Evolutionary conservation across 2,797 vertebrate genomes (phyloP), one percentile per base, ranked within the genome.

Genomic region (Pelobates cultripes): DNA sequence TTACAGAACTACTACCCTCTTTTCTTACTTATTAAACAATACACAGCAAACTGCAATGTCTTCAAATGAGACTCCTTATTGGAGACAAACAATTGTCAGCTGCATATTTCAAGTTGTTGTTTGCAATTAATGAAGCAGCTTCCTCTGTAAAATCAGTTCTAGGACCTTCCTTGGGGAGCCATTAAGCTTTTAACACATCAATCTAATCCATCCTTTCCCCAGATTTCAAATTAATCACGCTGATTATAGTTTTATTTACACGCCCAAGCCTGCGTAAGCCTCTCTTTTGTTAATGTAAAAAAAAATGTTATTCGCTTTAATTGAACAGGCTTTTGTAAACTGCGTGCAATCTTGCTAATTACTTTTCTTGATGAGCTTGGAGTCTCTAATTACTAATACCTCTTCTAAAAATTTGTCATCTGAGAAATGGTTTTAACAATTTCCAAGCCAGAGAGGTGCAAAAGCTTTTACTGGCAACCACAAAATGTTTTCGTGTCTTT

Each of bases 171-270:
- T 86, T 17, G 0, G 86, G 82, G 81, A 88, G 86, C 74, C 78
- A 80, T 88, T 80, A 89, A 78, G 80, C 85, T 82, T 91, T 85
- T 83, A 72, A 88, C 88, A 79, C 87, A 90, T 90, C 89, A 92
- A 89, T 88, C 85, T 84, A 81, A 87, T 85, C 83, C 88, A 85
- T 89, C 86, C 89, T 85, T 93, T 91, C 85, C 85, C 64, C 44
- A 89, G 89, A 89, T 84, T 87, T 88, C 84, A 88, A 92, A 92
- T 93, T 90, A 92, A 93, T 95, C 91, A 90, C 85, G 70, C 86
- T 91, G 89, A 93, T 92, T 92, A 88, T 86, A 88, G 86, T 90
- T 91, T 93, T 94, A 94, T 94, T 93, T 93, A 95, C 89, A 90
- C 87, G 88, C 90, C 85, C 85, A 86, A 89, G 90, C 92, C 87